Conservation (phyloP, 2,797 vertebrate species). For the Leptodactylus fallax region DNA sequence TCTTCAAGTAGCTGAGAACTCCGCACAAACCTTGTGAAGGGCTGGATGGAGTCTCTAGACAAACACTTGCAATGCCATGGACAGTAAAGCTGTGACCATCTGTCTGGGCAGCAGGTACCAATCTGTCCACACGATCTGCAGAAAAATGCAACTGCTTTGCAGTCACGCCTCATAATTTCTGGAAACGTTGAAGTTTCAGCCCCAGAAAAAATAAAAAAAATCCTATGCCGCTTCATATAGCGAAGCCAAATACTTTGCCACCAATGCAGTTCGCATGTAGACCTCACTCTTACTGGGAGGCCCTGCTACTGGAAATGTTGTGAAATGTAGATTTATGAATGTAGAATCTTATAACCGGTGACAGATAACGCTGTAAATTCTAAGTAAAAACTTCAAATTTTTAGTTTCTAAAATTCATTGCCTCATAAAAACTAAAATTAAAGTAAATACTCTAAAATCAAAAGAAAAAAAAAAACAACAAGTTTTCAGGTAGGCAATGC, state of each 20-base stretch:
- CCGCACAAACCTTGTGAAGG: conserved; percentile 16
- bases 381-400: not conserved
- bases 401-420: not conserved
- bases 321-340: not conserved
- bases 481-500: too few relatives aligned
- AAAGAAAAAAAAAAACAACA: too few relatives aligned
- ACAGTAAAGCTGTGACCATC: conserved; percentile 42
- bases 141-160: conserved; percentile 27
- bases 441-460: not conserved
- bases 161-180: not conserved
- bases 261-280: not conserved
- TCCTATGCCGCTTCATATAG: too few relatives aligned
- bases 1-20: conserved; percentile 33
- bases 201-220: not conserved
- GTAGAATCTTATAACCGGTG: not conserved
- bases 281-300: not conserved
- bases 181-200: not conserved
- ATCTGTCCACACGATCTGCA: conserved; percentile 11
- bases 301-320: not conserved
- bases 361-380: not conserved
- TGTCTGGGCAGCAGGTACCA: conserved; percentile 38
- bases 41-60: conserved; percentile 11
- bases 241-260: not conserved
- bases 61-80: conserved; percentile 18
- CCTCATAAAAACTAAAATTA: not conserved